Evolutionary conservation across 2,888 invertebrate genomes (phyloP), one percentile per base, ranked within the genome.

Genomic region (Mimumesa dahlbomi): DNA sequence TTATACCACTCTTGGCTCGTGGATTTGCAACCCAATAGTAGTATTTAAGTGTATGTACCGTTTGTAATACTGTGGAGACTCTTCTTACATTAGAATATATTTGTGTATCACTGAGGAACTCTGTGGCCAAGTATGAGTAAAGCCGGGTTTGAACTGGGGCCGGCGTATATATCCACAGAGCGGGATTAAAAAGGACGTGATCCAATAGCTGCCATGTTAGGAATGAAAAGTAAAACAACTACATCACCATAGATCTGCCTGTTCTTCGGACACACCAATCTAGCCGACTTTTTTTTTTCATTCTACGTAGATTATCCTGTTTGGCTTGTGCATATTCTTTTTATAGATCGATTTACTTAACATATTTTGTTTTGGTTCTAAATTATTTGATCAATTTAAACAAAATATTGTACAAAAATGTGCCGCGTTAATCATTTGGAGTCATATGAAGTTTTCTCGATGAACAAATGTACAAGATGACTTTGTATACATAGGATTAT

Each of bases 1-100:
- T 94, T 85, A 98, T 97, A 56, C 98, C 98, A 90, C 98, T 98
- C 90, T 98, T 97, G 75, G 96, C 93, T 77, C 96, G 92, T 0
- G 99, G 99, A 92, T 98, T 98, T 66, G 96, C 95, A 45, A 99
- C 97, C 99, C 99, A 99, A 90, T 99, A 99, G 91, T 99, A 99
- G 90, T 97, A 98, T 91, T 99, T 99, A 73, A 99, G 92, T 2
- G 99, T 98, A 90, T 99, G 99, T 80, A 99, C 97, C 21, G 98
- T 98, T 91, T 99, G 99, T 48, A 99, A 92, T 0, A 98, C 98
- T 0, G 99, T 99, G 84, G 98, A 98, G 70, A 99, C 98, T 56
- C 99, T 93, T 57, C 99, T 92, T 56, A 98, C 98, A 90, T 97
- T 98, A 84, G 96, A 97, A 91, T 98, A 98, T 86, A 98, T 98